Base-by-base conservation (phyloP, 2,888 invertebrate species). In the Hemistola chrysoprasaria region DNA sequence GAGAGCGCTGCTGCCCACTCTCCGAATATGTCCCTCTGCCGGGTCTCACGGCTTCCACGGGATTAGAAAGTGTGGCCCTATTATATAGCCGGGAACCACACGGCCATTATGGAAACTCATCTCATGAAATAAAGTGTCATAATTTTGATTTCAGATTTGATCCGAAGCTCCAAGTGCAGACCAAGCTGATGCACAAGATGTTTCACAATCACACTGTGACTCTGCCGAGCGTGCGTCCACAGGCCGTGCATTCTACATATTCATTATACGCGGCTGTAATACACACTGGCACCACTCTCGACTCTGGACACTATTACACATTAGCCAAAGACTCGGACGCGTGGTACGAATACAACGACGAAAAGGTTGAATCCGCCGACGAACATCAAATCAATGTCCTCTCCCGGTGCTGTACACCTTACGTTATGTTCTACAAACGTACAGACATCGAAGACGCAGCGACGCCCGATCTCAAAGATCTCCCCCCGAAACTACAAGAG, bases 261-360 rank as follows among this genome's bases (percentile, higher is more conserved):
- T 90, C 90, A 22, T 78, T 97, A 21, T 95, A 95, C 68, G 95
- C 95, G 0, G 95, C 95, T 0, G 94, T 97, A 0, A 93, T 97
- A 0, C 97, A 97, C 75, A 92, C 93, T 0, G 97, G 97, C 1
- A 92, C 92, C 10, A 94, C 94, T 33, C 92, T 95, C 50, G 95
- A 97, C 66, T 94, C 95, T 0, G 97, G 97, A 0, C 97, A 97
- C 70, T 97, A 97, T 72, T 96, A 95, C 71, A 95, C 96, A 0
- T 92, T 95, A 43, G 95, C 95, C 0, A 91, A 92, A 22, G 94
- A 94, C 65, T 80, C 77, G 8, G 86, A 88, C 39, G 83, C 91
- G 22, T 97, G 97, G 97, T 94, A 92, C 71, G 91, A 93, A 65
- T 95, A 95, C 66, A 95, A 96, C 65, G 97, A 97, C 60, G 93